Evolutionary conservation across 2,888 invertebrate genomes (phyloP).

Genomic region (Empis livida): DNA sequence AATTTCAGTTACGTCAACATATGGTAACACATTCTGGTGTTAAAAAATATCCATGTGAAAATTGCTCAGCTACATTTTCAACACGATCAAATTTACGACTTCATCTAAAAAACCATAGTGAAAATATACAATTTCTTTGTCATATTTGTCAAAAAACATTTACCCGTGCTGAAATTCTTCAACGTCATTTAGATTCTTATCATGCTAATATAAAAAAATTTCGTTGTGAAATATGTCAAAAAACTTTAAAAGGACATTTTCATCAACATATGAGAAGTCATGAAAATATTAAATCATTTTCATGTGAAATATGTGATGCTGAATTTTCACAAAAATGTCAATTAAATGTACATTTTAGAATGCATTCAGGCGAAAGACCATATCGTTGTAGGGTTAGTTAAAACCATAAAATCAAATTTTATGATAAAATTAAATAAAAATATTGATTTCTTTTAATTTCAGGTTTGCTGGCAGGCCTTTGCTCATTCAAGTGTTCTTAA

Average conservation of each 20-base stretch:
- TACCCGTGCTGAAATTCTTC: constrained; percentile 55
- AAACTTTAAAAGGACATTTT: constrained; percentile 66
- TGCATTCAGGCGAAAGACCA: constrained; percentile 74
- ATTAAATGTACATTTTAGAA: constrained; percentile 67
- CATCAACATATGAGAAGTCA: constrained; percentile 74
- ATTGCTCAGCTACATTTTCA: constrained; percentile 59
- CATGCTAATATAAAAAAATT: constrained; percentile 63
- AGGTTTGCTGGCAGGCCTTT: constrained; percentile 55
- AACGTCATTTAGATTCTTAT: constrained; percentile 59
- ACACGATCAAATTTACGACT: constrained; percentile 47
- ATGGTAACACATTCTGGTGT: constrained; percentile 54
- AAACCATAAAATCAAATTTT: neutral
- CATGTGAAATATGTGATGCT: constrained; percentile 65
- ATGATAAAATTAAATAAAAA: neutral
- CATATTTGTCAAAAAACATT: constrained; percentile 70
- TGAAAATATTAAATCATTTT: constrained; percentile 55
- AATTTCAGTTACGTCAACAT: constrained; percentile 43
- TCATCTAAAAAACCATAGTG: constrained; percentile 57
- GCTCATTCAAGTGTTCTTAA: constrained; percentile 48
- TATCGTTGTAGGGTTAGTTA: constrained; percentile 59
- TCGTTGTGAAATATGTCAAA: constrained; percentile 68
- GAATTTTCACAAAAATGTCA: constrained; percentile 75
- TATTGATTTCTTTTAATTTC: neutral
- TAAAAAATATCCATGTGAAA: constrained; percentile 57
- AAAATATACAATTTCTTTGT: constrained; percentile 46